These are phyloP conservation scores for Mimas tiliae DNA, from an alignment of 2,888 invertebrate species.

Conservation along the genomic window DNA sequence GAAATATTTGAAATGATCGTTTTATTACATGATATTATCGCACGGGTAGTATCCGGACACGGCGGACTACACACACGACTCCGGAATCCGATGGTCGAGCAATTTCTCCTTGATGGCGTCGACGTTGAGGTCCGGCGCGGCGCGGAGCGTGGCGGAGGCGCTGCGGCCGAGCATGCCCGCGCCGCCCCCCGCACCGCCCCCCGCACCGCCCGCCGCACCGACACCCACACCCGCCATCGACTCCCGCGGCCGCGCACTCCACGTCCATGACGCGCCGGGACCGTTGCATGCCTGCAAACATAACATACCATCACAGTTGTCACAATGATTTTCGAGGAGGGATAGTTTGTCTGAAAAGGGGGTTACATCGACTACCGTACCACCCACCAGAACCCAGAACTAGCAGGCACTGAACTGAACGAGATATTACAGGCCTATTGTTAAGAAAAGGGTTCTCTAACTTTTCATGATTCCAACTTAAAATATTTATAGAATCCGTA, in stretches of 20 bases:
- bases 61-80: slow-evolving; percentile 90
- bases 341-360: too few species aligned
- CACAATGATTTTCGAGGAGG: too few species aligned
- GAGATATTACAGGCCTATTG: too few species aligned
- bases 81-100: slow-evolving; percentile 93
- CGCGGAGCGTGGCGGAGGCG: slow-evolving; percentile 78
- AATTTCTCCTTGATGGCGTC: slow-evolving; percentile 94
- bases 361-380: too few species aligned
- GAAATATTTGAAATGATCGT: background rate
- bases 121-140: slow-evolving; percentile 87
- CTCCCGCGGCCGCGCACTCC: slow-evolving; percentile 76
- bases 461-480: too few species aligned
- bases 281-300: slow-evolving; percentile 78
- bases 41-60: background rate
- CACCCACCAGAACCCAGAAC: too few species aligned
- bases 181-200: slow-evolving; percentile 51
- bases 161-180: slow-evolving; percentile 63
- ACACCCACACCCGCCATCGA: slow-evolving; percentile 75
- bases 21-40: background rate
- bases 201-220: slow-evolving; percentile 76
- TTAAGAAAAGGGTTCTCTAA: too few species aligned
- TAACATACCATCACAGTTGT: too few species aligned
- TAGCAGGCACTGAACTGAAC: too few species aligned
- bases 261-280: slow-evolving; percentile 82
- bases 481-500: too few species aligned